phyloP scores from a whole-genome alignment of 2,888 invertebrate species.

The Toxonevra muliebris region DNA sequence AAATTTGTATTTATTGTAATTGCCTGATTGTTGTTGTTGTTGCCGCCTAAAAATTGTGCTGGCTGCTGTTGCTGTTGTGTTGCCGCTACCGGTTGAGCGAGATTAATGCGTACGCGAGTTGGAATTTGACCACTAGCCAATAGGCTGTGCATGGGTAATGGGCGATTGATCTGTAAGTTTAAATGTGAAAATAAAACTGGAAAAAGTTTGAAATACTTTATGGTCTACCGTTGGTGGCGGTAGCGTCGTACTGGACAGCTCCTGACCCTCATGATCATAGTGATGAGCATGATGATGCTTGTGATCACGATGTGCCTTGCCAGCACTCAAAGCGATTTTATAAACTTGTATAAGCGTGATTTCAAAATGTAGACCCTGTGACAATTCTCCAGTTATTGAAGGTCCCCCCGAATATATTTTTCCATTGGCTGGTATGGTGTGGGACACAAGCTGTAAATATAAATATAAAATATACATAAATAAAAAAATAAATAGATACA shows the following conservation, averaged over 20 bases:
- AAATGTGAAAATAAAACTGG: slow-evolving; percentile 10
- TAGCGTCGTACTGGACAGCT: slow-evolving; percentile 69
- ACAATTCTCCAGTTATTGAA: slow-evolving; percentile 60
- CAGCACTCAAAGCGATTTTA: slow-evolving; percentile 82
- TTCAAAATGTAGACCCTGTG: slow-evolving; percentile 68
- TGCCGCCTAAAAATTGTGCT: slow-evolving; percentile 8
- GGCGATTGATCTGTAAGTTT: slow-evolving; percentile 63
- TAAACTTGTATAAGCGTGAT: slow-evolving; percentile 84
- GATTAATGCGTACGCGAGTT: slow-evolving; percentile 67
- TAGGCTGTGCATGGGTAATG: slow-evolving; percentile 67
- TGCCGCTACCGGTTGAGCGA: slow-evolving; percentile 60
- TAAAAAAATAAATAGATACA: slow-evolving; percentile 10
- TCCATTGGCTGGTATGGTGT: slow-evolving; percentile 79
- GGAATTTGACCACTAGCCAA: slow-evolving; percentile 73
- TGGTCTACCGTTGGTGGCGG: slow-evolving; percentile 64
- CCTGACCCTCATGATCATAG: slow-evolving; percentile 78
- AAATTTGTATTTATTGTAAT: slow-evolving; percentile 67
- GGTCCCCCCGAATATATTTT: slow-evolving; percentile 74
- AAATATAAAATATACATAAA: background rate
- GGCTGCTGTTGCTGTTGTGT: slow-evolving; percentile 34
- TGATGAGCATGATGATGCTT: slow-evolving; percentile 88
- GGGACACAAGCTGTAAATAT: slow-evolving; percentile 74
- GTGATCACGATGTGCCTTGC: slow-evolving; percentile 87
- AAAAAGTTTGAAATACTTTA: background rate
- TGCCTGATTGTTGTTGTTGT: slow-evolving; percentile 39